These are phyloP conservation scores for Tokudaia tokunoshimensis DNA, from an alignment of 2,797 vertebrate genomes.

Conservation along the genomic window DNA sequence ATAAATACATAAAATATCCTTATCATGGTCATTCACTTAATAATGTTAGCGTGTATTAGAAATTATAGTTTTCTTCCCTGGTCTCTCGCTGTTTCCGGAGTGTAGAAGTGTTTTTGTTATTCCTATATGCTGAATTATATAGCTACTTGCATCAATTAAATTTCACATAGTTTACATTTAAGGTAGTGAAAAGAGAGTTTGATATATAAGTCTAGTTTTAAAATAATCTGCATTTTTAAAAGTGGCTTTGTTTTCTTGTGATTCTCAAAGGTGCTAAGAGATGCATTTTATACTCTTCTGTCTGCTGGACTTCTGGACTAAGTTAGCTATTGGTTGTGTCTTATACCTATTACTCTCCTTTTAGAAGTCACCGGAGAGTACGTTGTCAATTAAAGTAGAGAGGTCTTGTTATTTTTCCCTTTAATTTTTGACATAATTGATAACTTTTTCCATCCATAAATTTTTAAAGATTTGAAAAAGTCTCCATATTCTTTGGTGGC, in stretches of 20 bases:
- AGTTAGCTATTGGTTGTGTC: neutral
- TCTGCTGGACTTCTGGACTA: slow-evolving; percentile 23
- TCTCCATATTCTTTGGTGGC: neutral
- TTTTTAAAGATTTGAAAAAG: slow-evolving; percentile 9
- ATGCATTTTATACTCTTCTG: slow-evolving; percentile 12
- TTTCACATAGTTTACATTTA: slow-evolving; percentile 38
- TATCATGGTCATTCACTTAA: neutral
- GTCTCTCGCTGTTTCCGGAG: neutral
- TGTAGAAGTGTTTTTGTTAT: neutral
- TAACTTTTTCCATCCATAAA: neutral
- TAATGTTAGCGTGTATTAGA: neutral
- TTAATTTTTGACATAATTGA: slow-evolving; percentile 44
- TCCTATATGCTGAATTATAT: neutral
- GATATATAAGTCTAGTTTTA: neutral
- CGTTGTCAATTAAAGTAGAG: neutral
- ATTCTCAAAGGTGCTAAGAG: slow-evolving; percentile 30
- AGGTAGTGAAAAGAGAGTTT: slow-evolving; percentile 35
- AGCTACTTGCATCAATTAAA: neutral
- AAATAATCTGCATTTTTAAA: neutral
- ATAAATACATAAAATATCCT: neutral
- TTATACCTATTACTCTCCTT: neutral
- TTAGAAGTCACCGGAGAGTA: neutral
- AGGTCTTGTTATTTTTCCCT: slow-evolving; percentile 11
- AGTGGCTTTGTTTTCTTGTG: slow-evolving; percentile 32
- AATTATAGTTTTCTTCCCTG: slow-evolving; percentile 26